phyloP scores from a whole-genome alignment of 2,113 vertebrate species.

The Donacobius atricapilla region DNA sequence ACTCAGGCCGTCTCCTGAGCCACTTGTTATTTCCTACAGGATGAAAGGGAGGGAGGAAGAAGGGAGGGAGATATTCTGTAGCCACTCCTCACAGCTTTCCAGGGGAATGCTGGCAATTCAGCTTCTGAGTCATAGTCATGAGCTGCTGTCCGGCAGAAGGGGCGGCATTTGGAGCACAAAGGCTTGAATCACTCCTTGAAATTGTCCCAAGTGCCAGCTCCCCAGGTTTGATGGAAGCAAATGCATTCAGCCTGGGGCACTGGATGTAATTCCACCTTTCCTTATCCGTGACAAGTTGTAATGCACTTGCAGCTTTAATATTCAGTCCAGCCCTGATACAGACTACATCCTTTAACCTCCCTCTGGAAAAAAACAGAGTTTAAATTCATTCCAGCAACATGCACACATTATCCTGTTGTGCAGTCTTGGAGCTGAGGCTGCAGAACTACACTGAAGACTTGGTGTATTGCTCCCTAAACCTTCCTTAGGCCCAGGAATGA shows the following conservation, averaged over 20 bases:
- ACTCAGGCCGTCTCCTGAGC: not conserved
- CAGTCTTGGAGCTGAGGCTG: not conserved
- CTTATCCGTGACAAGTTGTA: not conserved
- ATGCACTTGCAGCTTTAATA: not conserved
- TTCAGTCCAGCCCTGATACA: not conserved
- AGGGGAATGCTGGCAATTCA: not conserved
- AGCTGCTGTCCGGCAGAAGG: not conserved
- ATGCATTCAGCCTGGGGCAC: not conserved
- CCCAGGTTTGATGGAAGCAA: not conserved
- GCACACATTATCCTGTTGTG: fast-evolving
- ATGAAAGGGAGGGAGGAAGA: not conserved
- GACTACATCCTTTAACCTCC: not conserved
- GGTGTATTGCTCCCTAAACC: not conserved
- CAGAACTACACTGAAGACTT: not conserved
- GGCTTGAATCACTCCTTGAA: not conserved
- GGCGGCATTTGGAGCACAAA: not conserved
- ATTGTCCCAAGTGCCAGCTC: not conserved
- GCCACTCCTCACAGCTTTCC: not conserved
- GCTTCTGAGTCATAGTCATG: not conserved
- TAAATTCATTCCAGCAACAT: not conserved
- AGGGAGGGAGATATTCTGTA: not conserved
- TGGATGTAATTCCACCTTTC: not conserved
- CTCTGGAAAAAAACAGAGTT: not conserved
- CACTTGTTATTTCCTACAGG: not conserved
- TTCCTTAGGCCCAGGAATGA: not conserved